Percentiles rank a stretch among this genome's conserved stretches.
Conservation (phyloP, 2,797 vertebrate species). For the Helarctos malayanus region DNA sequence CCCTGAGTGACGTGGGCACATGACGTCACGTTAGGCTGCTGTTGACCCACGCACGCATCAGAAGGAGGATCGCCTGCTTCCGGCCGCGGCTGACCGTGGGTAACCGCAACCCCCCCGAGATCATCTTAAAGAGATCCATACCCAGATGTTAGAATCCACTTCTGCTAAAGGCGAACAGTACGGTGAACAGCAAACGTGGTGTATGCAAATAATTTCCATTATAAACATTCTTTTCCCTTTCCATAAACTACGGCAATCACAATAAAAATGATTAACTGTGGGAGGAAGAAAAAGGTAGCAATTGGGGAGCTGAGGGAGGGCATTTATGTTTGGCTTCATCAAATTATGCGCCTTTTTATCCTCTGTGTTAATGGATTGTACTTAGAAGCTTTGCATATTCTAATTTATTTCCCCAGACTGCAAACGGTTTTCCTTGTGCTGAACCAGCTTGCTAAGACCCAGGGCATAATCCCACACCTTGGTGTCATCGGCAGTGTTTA, state of each 20-base stretch:
- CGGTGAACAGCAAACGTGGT: background rate
- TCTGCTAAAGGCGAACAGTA: background rate
- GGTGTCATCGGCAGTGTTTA: background rate
- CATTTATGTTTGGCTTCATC: slow-evolving; percentile 24
- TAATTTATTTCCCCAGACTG: slow-evolving; percentile 46
- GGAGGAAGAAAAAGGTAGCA: slow-evolving; percentile 15
- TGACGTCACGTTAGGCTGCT: background rate
- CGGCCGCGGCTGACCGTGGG: background rate
- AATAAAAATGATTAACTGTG: slow-evolving; percentile 69
- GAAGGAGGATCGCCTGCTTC: background rate
- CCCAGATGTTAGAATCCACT: background rate
- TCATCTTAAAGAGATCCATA: background rate
- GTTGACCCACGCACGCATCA: fast-evolving
- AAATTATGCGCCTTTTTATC: slow-evolving; percentile 65
- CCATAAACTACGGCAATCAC: slow-evolving; percentile 47
- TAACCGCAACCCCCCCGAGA: background rate
- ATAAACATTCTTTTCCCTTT: slow-evolving; percentile 62
- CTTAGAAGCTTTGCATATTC: slow-evolving; percentile 55
- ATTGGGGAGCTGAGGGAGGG: background rate
- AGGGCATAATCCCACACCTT: background rate
- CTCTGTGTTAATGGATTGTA: slow-evolving; percentile 33
- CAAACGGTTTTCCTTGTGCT: background rate
- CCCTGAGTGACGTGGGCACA: too few relatives aligned
- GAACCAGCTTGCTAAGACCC: background rate
- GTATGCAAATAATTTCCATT: slow-evolving; percentile 42